Percentiles rank a stretch among this genome's conserved stretches.
Conservation (phyloP, 2,113 vertebrate species). For the Triplophysa dalaica region DNA sequence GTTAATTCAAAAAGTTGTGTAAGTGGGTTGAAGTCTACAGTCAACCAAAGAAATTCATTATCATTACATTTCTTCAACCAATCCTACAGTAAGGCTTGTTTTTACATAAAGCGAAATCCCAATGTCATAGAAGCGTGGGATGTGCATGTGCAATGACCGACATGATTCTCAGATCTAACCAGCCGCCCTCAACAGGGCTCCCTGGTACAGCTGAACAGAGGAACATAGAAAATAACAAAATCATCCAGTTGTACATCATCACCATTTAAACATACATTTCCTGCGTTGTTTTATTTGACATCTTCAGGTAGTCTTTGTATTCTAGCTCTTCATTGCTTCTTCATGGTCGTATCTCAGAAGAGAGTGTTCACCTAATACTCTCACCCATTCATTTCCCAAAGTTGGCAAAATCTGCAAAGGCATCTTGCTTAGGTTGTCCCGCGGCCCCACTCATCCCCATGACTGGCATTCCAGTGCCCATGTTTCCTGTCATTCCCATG, state of each 20-base stretch:
- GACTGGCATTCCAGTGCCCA: conserved; percentile 70
- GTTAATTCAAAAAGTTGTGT: neutral
- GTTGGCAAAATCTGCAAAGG: conserved; percentile 98
- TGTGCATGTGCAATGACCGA: conserved; percentile 38
- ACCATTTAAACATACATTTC: conserved; percentile 51
- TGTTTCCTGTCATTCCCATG: conserved; percentile 79
- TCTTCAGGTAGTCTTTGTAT: conserved; percentile 81
- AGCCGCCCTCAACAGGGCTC: conserved; percentile 54
- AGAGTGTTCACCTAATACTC: conserved; percentile 61
- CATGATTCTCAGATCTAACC: conserved; percentile 41
- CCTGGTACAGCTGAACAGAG: conserved; percentile 62
- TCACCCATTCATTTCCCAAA: conserved; percentile 88
- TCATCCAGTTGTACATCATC: conserved; percentile 41
- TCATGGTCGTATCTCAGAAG: conserved; percentile 71
- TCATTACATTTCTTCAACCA: conserved; percentile 55
- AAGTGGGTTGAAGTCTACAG: conserved; percentile 1
- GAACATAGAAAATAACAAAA: conserved; percentile 40
- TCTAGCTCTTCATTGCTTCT: conserved; percentile 87
- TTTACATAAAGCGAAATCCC: conserved; percentile 36
- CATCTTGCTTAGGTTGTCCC: conserved; percentile 90
- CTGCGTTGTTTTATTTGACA: conserved; percentile 63
- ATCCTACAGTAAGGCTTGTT: conserved; percentile 49
- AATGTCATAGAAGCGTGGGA: neutral
- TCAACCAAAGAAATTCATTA: conserved; percentile 12
- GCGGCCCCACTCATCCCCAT: conserved; percentile 78